These are phyloP conservation scores for Pituophis catenifer DNA, from an alignment of 2,113 vertebrate genomes.

Conservation along the genomic window DNA sequence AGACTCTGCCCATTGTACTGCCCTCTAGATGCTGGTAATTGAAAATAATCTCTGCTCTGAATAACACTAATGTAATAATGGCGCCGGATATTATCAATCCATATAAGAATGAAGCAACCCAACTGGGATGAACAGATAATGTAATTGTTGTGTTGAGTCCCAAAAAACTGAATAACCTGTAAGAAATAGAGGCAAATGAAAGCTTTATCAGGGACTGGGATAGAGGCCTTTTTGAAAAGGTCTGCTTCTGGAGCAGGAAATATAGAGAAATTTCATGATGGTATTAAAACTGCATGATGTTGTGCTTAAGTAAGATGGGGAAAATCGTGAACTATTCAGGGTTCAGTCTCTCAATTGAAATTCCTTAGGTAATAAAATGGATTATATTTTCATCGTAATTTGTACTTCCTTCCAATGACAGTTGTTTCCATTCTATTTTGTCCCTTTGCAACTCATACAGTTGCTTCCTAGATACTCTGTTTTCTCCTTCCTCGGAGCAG, in stretches of 20 bases:
- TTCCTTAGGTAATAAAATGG: background rate
- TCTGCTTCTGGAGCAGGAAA: background rate
- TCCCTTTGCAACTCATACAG: background rate
- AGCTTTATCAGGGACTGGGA: background rate
- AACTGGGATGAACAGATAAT: constrained; percentile 21
- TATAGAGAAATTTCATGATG: background rate
- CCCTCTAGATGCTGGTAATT: background rate
- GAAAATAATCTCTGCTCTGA: constrained; percentile 27
- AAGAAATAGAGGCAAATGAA: background rate
- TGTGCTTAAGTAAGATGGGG: background rate
- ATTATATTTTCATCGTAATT: background rate
- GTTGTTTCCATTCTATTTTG: background rate
- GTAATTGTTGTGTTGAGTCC: background rate
- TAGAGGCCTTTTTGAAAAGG: background rate
- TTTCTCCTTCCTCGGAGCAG: background rate
- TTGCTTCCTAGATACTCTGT: background rate
- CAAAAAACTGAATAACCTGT: constrained; percentile 13
- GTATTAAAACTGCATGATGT: background rate
- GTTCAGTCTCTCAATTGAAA: background rate
- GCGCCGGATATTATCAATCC: constrained; percentile 8
- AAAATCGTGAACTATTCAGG: background rate
- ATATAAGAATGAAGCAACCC: constrained; percentile 16
- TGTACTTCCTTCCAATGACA: background rate
- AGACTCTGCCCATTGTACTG: background rate
- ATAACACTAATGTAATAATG: constrained; percentile 15